Evolutionary conservation across 2,888 invertebrate species (phyloP), one percentile per base, ranked within the genome.

Genomic region (Myopa testacea): DNA sequence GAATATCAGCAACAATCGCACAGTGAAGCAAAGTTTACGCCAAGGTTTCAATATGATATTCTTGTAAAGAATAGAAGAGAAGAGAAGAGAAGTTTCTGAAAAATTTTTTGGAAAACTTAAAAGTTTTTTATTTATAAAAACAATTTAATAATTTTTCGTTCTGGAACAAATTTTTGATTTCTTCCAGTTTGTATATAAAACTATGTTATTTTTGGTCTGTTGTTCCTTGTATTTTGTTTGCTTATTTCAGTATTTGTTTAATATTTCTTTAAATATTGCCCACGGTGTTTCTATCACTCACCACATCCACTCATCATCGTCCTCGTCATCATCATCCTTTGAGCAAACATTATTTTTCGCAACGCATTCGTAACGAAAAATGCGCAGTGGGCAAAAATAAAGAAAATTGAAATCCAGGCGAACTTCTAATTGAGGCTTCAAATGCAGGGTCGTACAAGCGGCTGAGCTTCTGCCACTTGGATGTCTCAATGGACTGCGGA

Each of bases 1-100:
- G 19, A 69, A 63, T 26, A 63, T 26, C 10, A 63, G 62, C 26
- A 83, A 84, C 85, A 85, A 82, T 83, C 83, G 83, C 84, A 84
- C 84, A 14, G 74, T 74, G 74, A 34, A 16, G 26, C 63, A 34
- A 62, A 62, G 60, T 12, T 60, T 60, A 19, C 6, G 6, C 16
- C 60, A 60, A 60, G 16, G 16, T 60, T 60, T 6, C n/a, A 60
- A 19, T 60, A 12, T 14, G 6, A 6, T 34, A 26, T n/a, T 63
- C n/a, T 37, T 34, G 14, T 34, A 26, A 63, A 19, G 5, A n/a
- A n/a, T 12, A 60, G 60, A 60, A 60, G n/a, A n/a, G n/a, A n/a
- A n/a, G n/a, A n/a, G n/a, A n/a, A n/a, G n/a, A n/a, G n/a, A n/a
- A 26, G 26, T 2, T 26, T 26, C 26, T 26, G 26, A 2, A 26